These are phyloP conservation scores for Euzophera pinguis DNA, from an alignment of 2,888 invertebrate species.

Conservation along the genomic window DNA sequence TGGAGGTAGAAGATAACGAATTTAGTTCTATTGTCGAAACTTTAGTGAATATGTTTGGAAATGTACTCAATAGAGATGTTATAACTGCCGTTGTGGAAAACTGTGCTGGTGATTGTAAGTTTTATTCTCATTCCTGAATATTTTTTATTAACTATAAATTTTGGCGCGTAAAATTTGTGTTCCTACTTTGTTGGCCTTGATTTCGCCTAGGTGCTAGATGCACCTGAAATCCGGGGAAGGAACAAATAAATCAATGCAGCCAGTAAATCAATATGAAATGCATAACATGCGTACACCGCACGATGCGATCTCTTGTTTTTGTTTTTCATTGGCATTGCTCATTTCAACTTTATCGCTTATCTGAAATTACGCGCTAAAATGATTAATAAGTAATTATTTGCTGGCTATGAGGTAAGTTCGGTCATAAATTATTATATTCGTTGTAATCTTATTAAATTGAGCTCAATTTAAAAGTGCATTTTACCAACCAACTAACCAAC, in stretches of 20 bases:
- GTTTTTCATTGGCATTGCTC: not conserved
- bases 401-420: too few species aligned
- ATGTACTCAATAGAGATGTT: slow-evolving; percentile 47
- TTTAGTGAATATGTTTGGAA: slow-evolving; percentile 52
- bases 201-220: not conserved
- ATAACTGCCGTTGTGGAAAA: slow-evolving; percentile 54
- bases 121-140: not conserved
- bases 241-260: slow-evolving; percentile 1
- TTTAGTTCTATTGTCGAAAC: slow-evolving; percentile 41
- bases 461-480: too few species aligned
- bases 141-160: not conserved
- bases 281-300: slow-evolving; percentile 5
- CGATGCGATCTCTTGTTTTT: not conserved
- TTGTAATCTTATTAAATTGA: too few species aligned
- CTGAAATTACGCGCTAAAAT: not conserved
- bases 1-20: slow-evolving; percentile 20
- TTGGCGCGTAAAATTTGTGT: not conserved
- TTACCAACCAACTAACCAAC: too few species aligned
- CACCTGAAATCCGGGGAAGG: not conserved
- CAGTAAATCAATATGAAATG: not conserved
- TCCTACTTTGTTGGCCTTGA: not conserved
- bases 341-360: not conserved
- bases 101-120: slow-evolving; percentile 65
- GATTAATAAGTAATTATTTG: too few species aligned
- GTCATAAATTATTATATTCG: too few species aligned